Conservation (phyloP, 2,113 vertebrate genomes). For the Malurus elegans region DNA sequence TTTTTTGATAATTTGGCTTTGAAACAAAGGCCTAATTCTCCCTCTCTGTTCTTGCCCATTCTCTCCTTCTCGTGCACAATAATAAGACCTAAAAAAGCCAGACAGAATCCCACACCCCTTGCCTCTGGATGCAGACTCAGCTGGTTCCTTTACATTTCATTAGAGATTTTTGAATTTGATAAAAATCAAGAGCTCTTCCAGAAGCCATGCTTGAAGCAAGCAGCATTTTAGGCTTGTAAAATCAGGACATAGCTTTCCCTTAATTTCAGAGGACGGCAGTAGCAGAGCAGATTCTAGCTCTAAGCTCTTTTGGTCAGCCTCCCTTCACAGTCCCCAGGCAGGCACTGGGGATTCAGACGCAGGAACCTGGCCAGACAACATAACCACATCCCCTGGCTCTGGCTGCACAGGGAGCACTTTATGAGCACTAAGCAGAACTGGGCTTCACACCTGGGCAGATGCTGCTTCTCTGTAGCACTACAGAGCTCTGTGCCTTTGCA, state of each 20-base stretch:
- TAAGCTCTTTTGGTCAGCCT: background rate
- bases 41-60: background rate
- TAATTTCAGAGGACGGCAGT: background rate
- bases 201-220: background rate
- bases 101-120: background rate
- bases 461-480: background rate
- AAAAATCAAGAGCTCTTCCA: background rate
- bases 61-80: background rate
- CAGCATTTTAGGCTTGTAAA: background rate
- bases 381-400: conserved; percentile 6
- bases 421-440: background rate
- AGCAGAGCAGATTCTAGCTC: background rate
- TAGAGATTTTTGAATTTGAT: background rate
- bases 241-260: background rate
- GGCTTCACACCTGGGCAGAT: background rate
- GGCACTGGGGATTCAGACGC: background rate
- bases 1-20: background rate
- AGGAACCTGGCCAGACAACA: conserved; percentile 3
- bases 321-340: background rate
- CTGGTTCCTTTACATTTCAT: background rate
- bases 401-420: background rate
- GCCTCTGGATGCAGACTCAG: background rate
- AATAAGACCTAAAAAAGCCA: background rate
- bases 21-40: background rate
- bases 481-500: background rate